Percentiles rank a stretch among this genome's conserved stretches.
Evolutionary conservation across 2,113 vertebrate species (phyloP).

Genomic region (Nematolebias whitei): DNA sequence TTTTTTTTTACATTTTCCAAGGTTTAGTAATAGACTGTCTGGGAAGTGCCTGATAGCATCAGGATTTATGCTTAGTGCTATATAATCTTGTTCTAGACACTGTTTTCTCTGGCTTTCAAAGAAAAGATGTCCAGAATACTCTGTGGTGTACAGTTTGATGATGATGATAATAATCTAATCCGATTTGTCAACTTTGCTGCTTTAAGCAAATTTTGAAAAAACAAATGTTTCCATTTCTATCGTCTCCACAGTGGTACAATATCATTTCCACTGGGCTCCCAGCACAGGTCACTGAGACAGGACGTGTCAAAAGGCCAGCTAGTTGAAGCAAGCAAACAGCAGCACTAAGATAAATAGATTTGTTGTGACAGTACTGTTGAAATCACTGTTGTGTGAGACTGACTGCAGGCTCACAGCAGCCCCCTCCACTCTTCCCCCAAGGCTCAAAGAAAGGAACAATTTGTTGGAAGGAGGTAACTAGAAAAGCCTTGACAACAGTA

Average conservation of each 20-base stretch:
- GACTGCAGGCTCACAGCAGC: slow-evolving; percentile 45
- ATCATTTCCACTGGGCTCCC: slow-evolving; percentile 2
- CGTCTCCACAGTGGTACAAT: not conserved
- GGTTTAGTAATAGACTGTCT: slow-evolving; percentile 26
- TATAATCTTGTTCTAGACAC: slow-evolving; percentile 48
- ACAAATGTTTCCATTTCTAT: not conserved
- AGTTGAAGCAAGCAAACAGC: slow-evolving; percentile 33
- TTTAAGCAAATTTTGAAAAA: not conserved
- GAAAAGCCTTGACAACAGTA: not conserved
- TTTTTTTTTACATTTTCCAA: slow-evolving; percentile 23
- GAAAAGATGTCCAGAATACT: slow-evolving; percentile 10
- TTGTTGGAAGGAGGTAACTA: slow-evolving; percentile 1
- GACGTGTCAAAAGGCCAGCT: slow-evolving; percentile 19
- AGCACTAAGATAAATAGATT: slow-evolving; percentile 27
- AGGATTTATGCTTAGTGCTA: slow-evolving; percentile 36
- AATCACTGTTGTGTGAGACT: slow-evolving; percentile 27
- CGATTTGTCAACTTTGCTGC: not conserved
- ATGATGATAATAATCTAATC: not conserved
- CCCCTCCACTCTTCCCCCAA: not conserved
- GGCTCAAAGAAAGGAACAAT: slow-evolving; percentile 12
- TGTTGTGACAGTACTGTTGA: slow-evolving; percentile 38
- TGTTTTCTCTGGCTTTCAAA: slow-evolving; percentile 32
- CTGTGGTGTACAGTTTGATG: slow-evolving; percentile 13
- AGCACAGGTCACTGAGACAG: slow-evolving; percentile 28
- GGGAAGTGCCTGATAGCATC: slow-evolving; percentile 42